phyloP scores from a whole-genome alignment of 2,888 invertebrate genomes.

The Rhaphigaster nebulosa region DNA sequence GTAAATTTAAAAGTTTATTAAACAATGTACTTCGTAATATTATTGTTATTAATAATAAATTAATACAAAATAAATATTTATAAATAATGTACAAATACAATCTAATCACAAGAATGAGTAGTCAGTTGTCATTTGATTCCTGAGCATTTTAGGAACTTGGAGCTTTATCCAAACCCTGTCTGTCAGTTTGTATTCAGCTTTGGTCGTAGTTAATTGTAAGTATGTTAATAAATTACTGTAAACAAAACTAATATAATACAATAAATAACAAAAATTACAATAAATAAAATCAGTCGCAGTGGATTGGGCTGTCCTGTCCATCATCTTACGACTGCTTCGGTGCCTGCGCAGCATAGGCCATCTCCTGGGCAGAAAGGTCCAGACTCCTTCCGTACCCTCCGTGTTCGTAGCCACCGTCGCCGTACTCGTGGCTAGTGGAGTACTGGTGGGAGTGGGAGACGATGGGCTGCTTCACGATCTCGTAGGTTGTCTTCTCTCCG shows the following conservation, averaged over 20 bases:
- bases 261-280: slow-evolving; percentile 4
- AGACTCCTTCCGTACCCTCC: slow-evolving; percentile 68
- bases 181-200: background rate
- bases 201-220: no score
- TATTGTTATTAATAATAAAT: background rate
- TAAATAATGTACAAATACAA: slow-evolving; percentile 18
- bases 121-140: slow-evolving; percentile 15
- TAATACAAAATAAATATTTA: slow-evolving; percentile 23
- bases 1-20: background rate
- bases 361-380: background rate
- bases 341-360: slow-evolving; percentile 29
- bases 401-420: slow-evolving; percentile 77
- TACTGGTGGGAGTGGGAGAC: slow-evolving; percentile 84
- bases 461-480: slow-evolving; percentile 89
- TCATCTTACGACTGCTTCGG: background rate
- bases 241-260: background rate
- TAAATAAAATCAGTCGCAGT: slow-evolving; percentile 5
- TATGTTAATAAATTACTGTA: background rate
- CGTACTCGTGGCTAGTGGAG: slow-evolving; percentile 73
- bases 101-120: background rate
- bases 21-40: background rate
- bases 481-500: slow-evolving; percentile 82
- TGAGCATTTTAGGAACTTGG: slow-evolving; percentile 12
- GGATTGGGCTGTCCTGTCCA: background rate
- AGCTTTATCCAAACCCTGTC: background rate